phyloP scores from a whole-genome alignment of 2,888 invertebrate genomes.

The Hydrotaea cyrtoneurina region DNA sequence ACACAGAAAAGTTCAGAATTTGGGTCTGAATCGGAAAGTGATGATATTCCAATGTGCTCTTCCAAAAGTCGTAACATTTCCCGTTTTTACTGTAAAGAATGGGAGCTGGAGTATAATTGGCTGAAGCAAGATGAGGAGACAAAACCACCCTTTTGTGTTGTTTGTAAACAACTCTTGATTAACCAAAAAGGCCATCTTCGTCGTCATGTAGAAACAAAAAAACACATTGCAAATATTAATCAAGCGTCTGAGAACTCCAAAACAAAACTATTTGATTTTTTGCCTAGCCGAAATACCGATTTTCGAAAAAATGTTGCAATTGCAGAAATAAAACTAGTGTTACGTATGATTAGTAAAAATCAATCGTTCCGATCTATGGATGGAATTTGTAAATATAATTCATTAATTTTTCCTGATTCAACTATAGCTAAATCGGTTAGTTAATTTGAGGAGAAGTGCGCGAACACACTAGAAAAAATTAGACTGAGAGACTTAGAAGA shows the following conservation, averaged over 20 bases:
- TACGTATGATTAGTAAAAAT: constrained; percentile 37
- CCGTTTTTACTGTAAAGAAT: constrained; percentile 19
- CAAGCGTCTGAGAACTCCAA: constrained; percentile 40
- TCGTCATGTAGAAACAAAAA: constrained; percentile 35
- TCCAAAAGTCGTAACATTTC: constrained; percentile 8
- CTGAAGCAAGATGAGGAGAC: neutral
- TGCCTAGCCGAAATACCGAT: neutral
- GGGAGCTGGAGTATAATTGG: constrained; percentile 24
- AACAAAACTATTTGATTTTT: constrained; percentile 20
- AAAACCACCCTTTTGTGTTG: neutral
- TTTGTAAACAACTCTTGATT: constrained; percentile 30
- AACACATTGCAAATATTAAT: neutral
- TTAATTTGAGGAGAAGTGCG: constrained; percentile 9
- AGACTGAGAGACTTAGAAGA: constrained; percentile 26
- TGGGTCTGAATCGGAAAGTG: constrained; percentile 18
- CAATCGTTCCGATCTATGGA: constrained; percentile 57
- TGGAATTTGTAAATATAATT: constrained; percentile 44
- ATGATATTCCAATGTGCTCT: neutral
- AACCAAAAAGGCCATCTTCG: constrained; percentile 25
- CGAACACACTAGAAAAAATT: constrained; percentile 45
- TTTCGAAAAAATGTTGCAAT: constrained; percentile 39
- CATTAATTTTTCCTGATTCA: constrained; percentile 52
- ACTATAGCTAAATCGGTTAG: constrained; percentile 53
- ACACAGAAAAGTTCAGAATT: constrained; percentile 7
- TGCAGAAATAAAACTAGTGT: constrained; percentile 56